These are phyloP conservation scores for Sinosuthora webbiana DNA, from an alignment of 2,113 vertebrate species.

Conservation along the genomic window DNA sequence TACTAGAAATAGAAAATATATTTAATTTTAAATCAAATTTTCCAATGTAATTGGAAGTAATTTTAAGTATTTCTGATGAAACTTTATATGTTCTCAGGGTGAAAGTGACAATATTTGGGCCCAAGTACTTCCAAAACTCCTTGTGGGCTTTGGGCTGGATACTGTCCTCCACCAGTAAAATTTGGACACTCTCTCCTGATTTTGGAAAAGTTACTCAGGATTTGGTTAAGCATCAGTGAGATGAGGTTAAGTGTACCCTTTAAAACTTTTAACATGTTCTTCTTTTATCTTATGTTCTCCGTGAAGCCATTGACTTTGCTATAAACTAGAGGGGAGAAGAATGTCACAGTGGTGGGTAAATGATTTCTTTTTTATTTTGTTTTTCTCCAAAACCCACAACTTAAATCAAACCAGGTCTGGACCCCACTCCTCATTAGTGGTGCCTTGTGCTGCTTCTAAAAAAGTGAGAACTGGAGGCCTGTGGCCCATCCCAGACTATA, in stretches of 20 bases:
- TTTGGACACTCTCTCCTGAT: not conserved
- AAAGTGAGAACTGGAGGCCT: not conserved
- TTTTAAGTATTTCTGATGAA: not conserved
- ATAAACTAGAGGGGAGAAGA: not conserved
- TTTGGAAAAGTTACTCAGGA: not conserved
- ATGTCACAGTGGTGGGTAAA: not conserved
- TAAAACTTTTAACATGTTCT: not conserved
- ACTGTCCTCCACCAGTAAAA: not conserved
- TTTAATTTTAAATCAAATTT: not conserved
- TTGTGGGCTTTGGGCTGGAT: not conserved
- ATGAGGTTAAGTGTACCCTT: not conserved
- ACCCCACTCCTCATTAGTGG: not conserved
- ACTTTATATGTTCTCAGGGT: not conserved
- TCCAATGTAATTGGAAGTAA: not conserved
- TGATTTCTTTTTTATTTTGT: not conserved
- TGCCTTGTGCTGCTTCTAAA: not conserved
- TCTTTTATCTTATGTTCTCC: not conserved
- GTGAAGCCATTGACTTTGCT: not conserved
- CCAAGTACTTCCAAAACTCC: not conserved
- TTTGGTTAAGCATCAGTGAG: not conserved
- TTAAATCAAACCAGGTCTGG: not conserved
- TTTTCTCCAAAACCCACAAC: rapidly evolving
- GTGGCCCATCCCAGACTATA: rapidly evolving
- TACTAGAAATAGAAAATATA: not conserved
- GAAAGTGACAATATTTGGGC: not conserved